Evolutionary conservation across 1,140 invertebrate genomes (phyloP).

Genomic region (Procambarus virginalis): DNA sequence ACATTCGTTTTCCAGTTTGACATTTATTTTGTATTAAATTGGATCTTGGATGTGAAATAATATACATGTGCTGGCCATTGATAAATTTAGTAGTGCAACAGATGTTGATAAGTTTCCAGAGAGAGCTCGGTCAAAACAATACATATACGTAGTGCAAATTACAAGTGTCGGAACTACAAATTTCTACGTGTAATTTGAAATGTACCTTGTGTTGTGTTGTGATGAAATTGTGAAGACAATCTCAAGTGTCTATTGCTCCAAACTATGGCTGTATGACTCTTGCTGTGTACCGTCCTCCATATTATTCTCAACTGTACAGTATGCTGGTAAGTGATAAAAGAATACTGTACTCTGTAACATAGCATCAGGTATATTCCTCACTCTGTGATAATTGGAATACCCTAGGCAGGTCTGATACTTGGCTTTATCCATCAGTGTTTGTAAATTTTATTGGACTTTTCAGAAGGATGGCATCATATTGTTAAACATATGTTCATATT

Average conservation of each 20-base stretch:
- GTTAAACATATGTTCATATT: not conserved
- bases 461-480: not conserved
- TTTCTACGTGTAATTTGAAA: not conserved
- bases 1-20: not conserved
- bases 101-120: not conserved
- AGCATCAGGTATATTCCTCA: not conserved
- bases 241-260: not conserved
- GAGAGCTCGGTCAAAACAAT: constrained; percentile 8
- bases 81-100: not conserved
- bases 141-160: not conserved
- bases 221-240: not conserved
- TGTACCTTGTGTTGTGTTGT: not conserved
- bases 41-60: not conserved
- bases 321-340: not conserved
- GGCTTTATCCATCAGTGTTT: not conserved
- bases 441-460: too few relatives aligned
- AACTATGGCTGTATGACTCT: constrained; percentile 2
- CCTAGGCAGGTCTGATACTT: not conserved
- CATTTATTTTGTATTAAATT: not conserved
- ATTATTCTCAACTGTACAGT: not conserved
- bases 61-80: not conserved
- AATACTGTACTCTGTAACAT: not conserved
- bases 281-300: constrained; percentile 26
- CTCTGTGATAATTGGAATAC: constrained; percentile 24
- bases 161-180: not conserved